A percentile compares a stretch with the other conserved stretches of the same genome.
These are phyloP conservation scores for Maniola hyperantus DNA, from an alignment of 2,888 invertebrate species.

Conservation along the genomic window DNA sequence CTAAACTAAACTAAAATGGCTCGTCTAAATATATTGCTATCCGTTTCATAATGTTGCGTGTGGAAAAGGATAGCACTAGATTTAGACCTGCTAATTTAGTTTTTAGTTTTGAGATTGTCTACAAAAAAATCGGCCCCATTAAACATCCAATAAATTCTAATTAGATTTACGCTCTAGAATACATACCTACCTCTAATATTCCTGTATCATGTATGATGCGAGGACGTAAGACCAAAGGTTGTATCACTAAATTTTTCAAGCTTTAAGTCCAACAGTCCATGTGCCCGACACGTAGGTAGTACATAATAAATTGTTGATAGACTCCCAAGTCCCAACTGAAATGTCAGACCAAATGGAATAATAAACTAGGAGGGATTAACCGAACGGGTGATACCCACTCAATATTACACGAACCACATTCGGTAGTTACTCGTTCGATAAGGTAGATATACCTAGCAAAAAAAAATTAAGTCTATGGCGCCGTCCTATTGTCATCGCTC, in stretches of 20 bases:
- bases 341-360: constrained; percentile 78
- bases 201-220: background rate
- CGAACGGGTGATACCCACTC: constrained; percentile 35
- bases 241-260: constrained; percentile 21
- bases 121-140: no score
- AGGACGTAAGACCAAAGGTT: constrained; percentile 1
- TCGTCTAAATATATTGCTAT: no score
- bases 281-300: constrained; percentile 37
- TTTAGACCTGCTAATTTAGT: no score
- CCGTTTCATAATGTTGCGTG: no score
- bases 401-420: constrained; percentile 22
- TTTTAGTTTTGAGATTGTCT: no score
- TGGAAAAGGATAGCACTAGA: no score
- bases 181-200: no score
- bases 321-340: constrained; percentile 51
- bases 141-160: background rate
- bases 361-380: constrained; percentile 53
- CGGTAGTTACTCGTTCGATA: background rate
- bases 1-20: no score
- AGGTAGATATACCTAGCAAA: no score
- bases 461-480: no score
- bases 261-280: background rate
- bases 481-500: no score
- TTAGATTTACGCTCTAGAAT: no score
- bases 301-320: constrained; percentile 62